Evolutionary conservation across 2,797 vertebrate species (phyloP).

Genomic region (Capromys pilorides): DNA sequence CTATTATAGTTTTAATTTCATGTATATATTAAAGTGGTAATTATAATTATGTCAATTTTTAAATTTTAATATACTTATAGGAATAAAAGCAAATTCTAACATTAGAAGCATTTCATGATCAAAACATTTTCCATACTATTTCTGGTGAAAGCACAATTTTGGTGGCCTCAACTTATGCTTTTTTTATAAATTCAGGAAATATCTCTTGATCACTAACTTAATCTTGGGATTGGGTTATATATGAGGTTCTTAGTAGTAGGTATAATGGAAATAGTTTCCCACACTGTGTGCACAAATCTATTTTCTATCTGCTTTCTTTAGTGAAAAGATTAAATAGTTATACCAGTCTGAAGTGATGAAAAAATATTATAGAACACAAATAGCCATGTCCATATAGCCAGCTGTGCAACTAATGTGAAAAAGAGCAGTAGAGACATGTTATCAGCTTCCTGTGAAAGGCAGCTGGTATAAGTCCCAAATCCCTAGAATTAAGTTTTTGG

Average conservation of each 20-base stretch:
- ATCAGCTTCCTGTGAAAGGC: constrained; percentile 19
- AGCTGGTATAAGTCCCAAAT: not conserved
- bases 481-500: not conserved
- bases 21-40: not conserved
- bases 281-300: not conserved
- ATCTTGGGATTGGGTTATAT: not conserved
- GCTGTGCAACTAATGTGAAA: not conserved
- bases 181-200: not conserved
- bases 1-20: not conserved
- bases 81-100: not conserved
- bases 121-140: not conserved
- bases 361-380: not conserved
- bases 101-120: constrained; percentile 4
- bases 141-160: not conserved
- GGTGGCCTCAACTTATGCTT: not conserved
- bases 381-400: not conserved
- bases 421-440: not conserved
- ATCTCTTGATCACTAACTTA: not conserved
- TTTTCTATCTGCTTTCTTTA: not conserved
- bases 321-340: constrained; percentile 22
- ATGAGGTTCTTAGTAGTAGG: not conserved
- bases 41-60: not conserved
- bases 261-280: not conserved
- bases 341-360: not conserved
- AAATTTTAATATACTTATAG: not conserved